Conservation (phyloP, 1,140 invertebrate species). For the Brachionus calyciflorus region DNA sequence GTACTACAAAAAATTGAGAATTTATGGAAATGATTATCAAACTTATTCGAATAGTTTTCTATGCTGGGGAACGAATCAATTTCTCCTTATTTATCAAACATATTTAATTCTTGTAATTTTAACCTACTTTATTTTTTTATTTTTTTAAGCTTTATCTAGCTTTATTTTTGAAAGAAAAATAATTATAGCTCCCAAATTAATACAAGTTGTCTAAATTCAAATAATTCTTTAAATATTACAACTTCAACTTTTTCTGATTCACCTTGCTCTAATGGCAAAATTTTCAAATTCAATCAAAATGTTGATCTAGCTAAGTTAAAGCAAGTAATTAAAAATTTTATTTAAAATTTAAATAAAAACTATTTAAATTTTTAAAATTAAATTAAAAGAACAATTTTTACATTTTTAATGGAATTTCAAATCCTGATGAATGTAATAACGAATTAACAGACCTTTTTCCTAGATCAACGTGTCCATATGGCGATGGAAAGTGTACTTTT, state of each 20-base stretch:
- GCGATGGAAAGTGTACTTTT: conserved; percentile 21
- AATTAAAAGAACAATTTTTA: background rate
- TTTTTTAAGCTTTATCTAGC: too few species aligned
- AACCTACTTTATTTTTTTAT: too few species aligned
- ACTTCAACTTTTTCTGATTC: background rate
- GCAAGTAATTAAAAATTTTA: background rate
- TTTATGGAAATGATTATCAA: conserved; percentile 24
- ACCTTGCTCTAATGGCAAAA: conserved; percentile 15
- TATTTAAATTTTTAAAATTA: too few species aligned
- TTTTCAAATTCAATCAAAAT: background rate
- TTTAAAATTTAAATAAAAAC: too few species aligned
- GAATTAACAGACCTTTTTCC: conserved; percentile 11
- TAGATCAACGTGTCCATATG: background rate
- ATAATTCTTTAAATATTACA: background rate
- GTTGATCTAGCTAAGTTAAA: conserved; percentile 14
- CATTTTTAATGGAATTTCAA: conserved; percentile 5
- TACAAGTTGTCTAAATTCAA: background rate
- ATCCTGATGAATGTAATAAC: background rate
- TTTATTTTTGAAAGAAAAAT: conserved; percentile 25
- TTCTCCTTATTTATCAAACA: conserved; percentile 27
- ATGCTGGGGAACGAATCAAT: conserved; percentile 42
- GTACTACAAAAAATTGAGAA: conserved; percentile 20
- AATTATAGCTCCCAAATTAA: background rate
- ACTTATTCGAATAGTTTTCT: conserved; percentile 29
- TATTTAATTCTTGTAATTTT: conserved; percentile 25